Evolutionary conservation across 2,797 vertebrate genomes (phyloP).

Genomic region (Urocyon cinereoargenteus): DNA sequence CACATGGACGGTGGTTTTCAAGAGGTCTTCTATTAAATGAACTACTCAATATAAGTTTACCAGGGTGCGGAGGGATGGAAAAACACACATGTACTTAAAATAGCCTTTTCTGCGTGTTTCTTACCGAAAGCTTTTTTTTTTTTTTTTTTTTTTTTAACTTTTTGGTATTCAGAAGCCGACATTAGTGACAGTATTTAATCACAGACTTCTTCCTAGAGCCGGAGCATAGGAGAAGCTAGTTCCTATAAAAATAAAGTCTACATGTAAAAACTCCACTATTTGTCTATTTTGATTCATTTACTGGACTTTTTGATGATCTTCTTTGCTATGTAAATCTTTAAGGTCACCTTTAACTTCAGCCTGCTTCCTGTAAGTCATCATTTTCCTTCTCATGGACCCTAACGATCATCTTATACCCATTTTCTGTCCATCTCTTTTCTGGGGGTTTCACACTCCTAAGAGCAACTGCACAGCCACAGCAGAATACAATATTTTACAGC

Average conservation of each 20-base stretch:
- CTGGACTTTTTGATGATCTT: not conserved
- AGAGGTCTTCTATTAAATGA: slow-evolving; percentile 67
- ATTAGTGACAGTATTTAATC: slow-evolving; percentile 32
- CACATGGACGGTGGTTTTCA: slow-evolving; percentile 58
- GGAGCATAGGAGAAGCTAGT: not conserved
- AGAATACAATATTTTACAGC: not conserved
- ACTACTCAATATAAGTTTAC: slow-evolving; percentile 64
- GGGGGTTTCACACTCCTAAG: not conserved
- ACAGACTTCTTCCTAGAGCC: not conserved
- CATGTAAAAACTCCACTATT: not conserved
- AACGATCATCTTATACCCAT: not conserved
- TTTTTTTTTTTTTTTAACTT: not conserved
- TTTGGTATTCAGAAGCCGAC: slow-evolving; percentile 57
- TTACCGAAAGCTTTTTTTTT: not conserved
- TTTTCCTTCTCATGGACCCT: not conserved
- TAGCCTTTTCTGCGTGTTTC: slow-evolving; percentile 46
- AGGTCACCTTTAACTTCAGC: not conserved
- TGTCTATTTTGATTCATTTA: not conserved
- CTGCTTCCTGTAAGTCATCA: not conserved
- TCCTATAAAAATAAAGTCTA: slow-evolving; percentile 20
- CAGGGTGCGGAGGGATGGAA: not conserved
- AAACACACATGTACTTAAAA: not conserved
- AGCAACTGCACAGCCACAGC: not conserved
- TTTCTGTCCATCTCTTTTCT: not conserved
- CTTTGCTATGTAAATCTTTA: not conserved